Percentiles rank a stretch among this genome's conserved stretches.
Conservation (phyloP, 2,888 invertebrate genomes). For the Zaprionus lineosus region DNA sequence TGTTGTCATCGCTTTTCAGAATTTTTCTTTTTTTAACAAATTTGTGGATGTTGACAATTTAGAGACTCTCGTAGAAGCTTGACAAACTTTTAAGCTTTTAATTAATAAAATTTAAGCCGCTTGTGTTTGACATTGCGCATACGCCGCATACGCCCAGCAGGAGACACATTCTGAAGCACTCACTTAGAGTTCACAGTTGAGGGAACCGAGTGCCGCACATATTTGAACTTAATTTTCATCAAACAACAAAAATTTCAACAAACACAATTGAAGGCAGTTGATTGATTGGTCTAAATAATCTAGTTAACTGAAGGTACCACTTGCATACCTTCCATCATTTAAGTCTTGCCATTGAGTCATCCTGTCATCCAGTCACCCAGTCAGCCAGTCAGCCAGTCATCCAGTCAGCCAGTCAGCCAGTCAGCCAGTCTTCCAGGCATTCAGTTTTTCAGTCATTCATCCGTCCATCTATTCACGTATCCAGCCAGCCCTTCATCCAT, state of each 20-base stretch:
- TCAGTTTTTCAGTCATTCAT: not conserved
- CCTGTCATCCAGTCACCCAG: not conserved
- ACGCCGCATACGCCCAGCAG: conserved; percentile 6
- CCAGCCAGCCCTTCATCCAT: no score
- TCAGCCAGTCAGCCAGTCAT: no score
- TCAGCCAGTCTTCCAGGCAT: no score
- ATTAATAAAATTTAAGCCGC: conserved; percentile 20
- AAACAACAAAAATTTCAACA: conserved; percentile 14
- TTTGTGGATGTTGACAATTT: no score
- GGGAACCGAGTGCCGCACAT: conserved; percentile 21
- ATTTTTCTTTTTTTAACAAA: no score
- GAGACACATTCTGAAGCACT: not conserved
- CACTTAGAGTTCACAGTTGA: not conserved
- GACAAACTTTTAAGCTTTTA: conserved; percentile 5
- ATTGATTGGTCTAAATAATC: conserved; percentile 46
- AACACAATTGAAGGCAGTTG: conserved; percentile 41
- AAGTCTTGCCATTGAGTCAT: not conserved
- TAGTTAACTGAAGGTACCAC: conserved; percentile 33
- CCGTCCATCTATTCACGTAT: no score
- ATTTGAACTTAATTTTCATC: conserved; percentile 41
- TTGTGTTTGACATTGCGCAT: conserved; percentile 16
- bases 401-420: no score
- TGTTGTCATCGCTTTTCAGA: not conserved
- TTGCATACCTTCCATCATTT: not conserved
- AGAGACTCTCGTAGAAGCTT: not conserved